Conservation (phyloP, 2,113 vertebrate species). For the Podocnemis expansa region DNA sequence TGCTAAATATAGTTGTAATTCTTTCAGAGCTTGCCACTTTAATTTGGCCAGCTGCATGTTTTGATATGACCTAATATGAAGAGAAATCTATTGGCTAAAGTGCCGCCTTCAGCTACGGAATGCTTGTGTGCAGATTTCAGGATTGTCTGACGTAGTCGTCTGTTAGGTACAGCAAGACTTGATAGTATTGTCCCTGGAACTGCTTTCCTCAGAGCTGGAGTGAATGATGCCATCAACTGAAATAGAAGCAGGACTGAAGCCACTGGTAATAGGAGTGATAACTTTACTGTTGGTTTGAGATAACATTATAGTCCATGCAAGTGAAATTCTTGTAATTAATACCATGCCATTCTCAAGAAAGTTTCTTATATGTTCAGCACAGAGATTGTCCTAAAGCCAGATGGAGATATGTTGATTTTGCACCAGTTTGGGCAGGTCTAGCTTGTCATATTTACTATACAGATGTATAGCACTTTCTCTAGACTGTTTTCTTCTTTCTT, state of each 20-base stretch:
- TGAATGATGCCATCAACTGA: background rate
- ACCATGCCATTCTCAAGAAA: background rate
- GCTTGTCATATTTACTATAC: background rate
- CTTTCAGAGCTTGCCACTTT: background rate
- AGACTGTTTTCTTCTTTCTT: background rate
- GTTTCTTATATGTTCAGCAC: background rate
- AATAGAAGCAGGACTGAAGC: background rate
- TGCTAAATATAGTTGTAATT: background rate
- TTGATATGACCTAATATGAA: background rate
- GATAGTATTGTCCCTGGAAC: background rate
- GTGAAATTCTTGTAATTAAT: background rate
- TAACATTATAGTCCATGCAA: background rate
- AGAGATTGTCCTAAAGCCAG: background rate
- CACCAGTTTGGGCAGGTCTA: background rate
- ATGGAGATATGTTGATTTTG: constrained; percentile 18
- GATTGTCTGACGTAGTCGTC: background rate
- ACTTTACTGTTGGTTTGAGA: background rate
- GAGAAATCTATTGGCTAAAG: background rate
- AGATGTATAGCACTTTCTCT: constrained; percentile 4
- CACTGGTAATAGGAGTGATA: background rate
- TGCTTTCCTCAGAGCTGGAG: background rate
- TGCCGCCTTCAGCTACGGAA: background rate
- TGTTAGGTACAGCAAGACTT: background rate
- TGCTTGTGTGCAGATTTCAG: background rate
- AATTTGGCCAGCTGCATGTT: background rate